Evolutionary conservation across 1,140 invertebrate genomes (phyloP).

Genomic region (Drosophila bipectinata): DNA sequence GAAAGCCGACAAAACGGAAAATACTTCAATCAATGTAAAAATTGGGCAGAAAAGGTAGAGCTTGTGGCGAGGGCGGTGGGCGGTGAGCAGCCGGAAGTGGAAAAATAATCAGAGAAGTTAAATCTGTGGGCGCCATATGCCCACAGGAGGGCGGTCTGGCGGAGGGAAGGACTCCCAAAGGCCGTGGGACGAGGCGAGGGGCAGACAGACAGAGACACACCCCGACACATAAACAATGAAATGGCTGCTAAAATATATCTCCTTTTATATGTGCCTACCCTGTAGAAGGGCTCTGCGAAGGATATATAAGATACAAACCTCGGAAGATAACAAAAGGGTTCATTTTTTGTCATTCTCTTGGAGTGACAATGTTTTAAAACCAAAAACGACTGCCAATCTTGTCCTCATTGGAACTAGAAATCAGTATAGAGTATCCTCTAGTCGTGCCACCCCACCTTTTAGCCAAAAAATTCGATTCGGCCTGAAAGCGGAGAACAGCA

Average conservation of each 20-base stretch:
- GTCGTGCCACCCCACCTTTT: neutral
- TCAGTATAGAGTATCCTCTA: conserved; percentile 1
- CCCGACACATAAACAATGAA: conserved; percentile 73
- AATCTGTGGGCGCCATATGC: conserved; percentile 74
- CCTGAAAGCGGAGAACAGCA: conserved; percentile 34
- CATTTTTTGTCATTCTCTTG: neutral
- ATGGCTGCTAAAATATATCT: conserved; percentile 67
- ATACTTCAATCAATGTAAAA: conserved; percentile 82
- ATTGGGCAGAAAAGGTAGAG: conserved; percentile 38
- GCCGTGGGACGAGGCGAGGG: neutral
- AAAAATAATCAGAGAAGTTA: conserved; percentile 79
- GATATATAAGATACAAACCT: neutral
- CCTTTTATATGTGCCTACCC: conserved; percentile 46
- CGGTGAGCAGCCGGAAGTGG: conserved; percentile 45
- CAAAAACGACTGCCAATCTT: no score
- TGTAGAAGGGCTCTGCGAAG: conserved; percentile 27
- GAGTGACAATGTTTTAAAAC: neutral
- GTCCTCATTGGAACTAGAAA: no score
- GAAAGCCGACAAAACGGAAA: conserved; percentile 71
- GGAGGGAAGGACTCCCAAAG: conserved; percentile 1
- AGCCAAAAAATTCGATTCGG: conserved; percentile 30
- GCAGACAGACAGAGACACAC: conserved; percentile 40
- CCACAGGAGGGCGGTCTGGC: conserved; percentile 13
- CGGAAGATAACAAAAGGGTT: neutral
- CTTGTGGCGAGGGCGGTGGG: conserved; percentile 2